Evolutionary conservation across 1,140 invertebrate species (phyloP), one percentile per base, ranked within the genome.

Genomic region (Tetranychus cinnabarinus): DNA sequence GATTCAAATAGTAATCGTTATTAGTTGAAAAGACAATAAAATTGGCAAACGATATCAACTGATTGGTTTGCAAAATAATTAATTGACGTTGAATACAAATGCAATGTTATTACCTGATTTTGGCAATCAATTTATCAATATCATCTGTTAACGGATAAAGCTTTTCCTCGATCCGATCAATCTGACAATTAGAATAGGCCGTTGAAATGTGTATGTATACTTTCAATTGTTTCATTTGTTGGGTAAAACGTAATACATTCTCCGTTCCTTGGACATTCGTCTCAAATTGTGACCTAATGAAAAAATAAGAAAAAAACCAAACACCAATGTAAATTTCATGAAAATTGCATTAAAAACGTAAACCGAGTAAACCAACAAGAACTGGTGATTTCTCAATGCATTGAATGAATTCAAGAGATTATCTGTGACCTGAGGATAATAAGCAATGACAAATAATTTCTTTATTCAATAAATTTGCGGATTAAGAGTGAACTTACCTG

Each of bases 181-280:
- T 74, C 39, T 83, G 77, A 66, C 83, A 87, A 56, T 69, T 67
- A 10, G 66, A 61, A 52, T 68, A 69, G 23, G 65, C 66, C n/a
- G 68, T 69, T 1, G 68, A 69, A 3, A 69, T 67, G 36, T 69
- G 67, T 45, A 69, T 48, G 8, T 69, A 42, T 3, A 63, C 61
- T 58, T 66, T 37, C 36, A 67, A 55, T 33, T 67, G 58, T 45
- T 62, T 58, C 23, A 68, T 58, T 46, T 66, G 56, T 31, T 64
- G 56, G 39, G 63, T 61, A 31, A 68, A 48, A n/a, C 66, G 61
- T 35, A 90, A 79, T 57, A 90, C 75, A 66, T 83, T 78, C 70
- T 86, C 84, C 33, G 86, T 89, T 52, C 86, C 87, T 62, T 87
- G 73, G 78, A 90, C 85, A 73, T 91, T 91, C 72, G 89, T 54